These are phyloP conservation scores for Phalanger gymnotis DNA, from an alignment of 2,797 vertebrate species.

Conservation along the genomic window DNA sequence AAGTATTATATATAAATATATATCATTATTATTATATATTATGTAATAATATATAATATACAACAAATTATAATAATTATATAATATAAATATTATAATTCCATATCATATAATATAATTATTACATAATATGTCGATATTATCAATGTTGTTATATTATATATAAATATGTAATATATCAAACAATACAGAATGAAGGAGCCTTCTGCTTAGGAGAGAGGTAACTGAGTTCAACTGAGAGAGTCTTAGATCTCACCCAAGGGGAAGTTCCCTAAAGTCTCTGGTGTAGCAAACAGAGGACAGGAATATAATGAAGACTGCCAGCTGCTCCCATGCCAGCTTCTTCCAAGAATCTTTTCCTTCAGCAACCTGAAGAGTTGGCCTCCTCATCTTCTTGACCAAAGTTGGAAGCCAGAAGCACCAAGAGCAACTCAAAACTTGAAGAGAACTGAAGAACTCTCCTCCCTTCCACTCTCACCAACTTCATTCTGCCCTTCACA, in stretches of 20 bases:
- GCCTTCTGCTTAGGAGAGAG: neutral
- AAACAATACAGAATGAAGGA: neutral
- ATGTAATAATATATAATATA: too few relatives aligned
- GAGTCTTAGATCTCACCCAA: neutral
- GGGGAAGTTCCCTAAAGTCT: neutral
- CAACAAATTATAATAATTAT: too few relatives aligned
- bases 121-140: too few relatives aligned
- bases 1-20: too few relatives aligned
- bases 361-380: neutral
- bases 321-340: neutral
- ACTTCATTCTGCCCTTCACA: too few relatives aligned
- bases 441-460: neutral
- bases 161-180: too few relatives aligned
- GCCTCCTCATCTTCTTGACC: neutral
- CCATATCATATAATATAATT: too few relatives aligned
- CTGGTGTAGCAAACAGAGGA: neutral
- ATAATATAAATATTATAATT: too few relatives aligned
- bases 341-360: neutral
- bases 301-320: neutral
- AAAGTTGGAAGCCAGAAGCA: neutral
- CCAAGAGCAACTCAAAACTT: neutral
- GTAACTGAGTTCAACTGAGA: neutral
- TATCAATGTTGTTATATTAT: too few relatives aligned
- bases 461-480: too few relatives aligned
- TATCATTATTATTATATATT: too few relatives aligned